phyloP scores from a whole-genome alignment of 2,888 invertebrate species.

The Monopis laevigella region DNA sequence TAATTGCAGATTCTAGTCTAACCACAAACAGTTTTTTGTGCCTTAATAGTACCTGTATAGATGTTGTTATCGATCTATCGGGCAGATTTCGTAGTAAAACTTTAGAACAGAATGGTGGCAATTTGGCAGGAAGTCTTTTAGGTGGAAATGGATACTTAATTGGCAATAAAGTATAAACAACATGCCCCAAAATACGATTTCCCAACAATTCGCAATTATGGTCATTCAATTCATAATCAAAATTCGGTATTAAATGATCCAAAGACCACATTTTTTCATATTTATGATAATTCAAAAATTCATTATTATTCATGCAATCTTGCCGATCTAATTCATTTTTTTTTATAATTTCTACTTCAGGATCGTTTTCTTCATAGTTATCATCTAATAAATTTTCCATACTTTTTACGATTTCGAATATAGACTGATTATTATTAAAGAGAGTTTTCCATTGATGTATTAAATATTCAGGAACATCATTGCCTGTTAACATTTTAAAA shows the following conservation, averaged over 20 bases:
- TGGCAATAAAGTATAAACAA: slow-evolving; percentile 60
- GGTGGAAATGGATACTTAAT: slow-evolving; percentile 53
- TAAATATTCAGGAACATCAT: slow-evolving; percentile 51
- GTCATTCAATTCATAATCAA: slow-evolving; percentile 42
- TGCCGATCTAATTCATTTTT: slow-evolving; percentile 60
- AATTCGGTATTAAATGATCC: slow-evolving; percentile 47
- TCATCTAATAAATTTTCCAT: slow-evolving; percentile 44
- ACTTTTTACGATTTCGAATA: slow-evolving; percentile 56
- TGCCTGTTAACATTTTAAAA: slow-evolving; percentile 45
- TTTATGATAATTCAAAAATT: slow-evolving; percentile 66
- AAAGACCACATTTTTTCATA: slow-evolving; percentile 63
- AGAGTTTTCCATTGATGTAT: slow-evolving; percentile 66
- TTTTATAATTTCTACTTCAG: slow-evolving; percentile 48
- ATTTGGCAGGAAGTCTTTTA: slow-evolving; percentile 33
- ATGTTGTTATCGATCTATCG: slow-evolving; percentile 39
- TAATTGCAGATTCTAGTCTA: slow-evolving; percentile 59
- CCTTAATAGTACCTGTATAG: slow-evolving; percentile 49
- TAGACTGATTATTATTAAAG: slow-evolving; percentile 62
- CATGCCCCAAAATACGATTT: slow-evolving; percentile 51
- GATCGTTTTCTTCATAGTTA: slow-evolving; percentile 26
- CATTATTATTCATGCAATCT: slow-evolving; percentile 59
- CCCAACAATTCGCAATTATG: slow-evolving; percentile 49
- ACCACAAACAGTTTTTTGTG: slow-evolving; percentile 46
- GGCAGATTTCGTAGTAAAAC: slow-evolving; percentile 51
- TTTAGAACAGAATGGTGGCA: slow-evolving; percentile 43